Evolutionary conservation across 2,113 vertebrate species (phyloP), one percentile per base, ranked within the genome.

Genomic region (Ageneiosus marmoratus): DNA sequence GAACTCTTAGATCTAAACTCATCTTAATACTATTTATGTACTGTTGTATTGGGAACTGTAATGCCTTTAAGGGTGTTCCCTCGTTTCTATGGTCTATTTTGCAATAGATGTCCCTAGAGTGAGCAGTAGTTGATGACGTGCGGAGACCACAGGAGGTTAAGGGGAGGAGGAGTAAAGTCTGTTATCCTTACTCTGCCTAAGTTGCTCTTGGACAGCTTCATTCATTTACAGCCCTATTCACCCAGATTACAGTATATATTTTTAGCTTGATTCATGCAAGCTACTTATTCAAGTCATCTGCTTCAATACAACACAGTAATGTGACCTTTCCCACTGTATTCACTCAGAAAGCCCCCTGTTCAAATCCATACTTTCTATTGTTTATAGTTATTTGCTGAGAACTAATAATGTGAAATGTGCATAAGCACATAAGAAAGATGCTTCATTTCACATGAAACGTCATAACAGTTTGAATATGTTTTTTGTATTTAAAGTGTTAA

Each of bases 21-120:
- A 50, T 50, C 13, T 50, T 16, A 32, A 44, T 46, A 18, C 1
- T 6, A 8, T 41, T 16, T 22, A 41, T 58, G 34, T 29, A 27
- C 34, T 58, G 37, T 27, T 24, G 60, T 27, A 60, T 77, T 18
- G 67, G 92, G 90, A 88, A 88, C 91, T 90, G 88, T 85, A 27
- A 53, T 78, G 63, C 22, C 50, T 37, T n/a, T 46, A 77, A 44
- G 63, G 58, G 50, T 77, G 82, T 32, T 69, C 56, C 82, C 73
- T 20, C 1, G 27, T 82, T 72, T 84, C 63, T 27, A 79, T 72
- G 65, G 41, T 51, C 18, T 79, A 67, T 72, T 72, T 22, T 84
- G 53, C 53, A 84, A 65, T 22, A 63, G 41, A 58, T 73, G n/a
- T 84, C 67, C 75, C 79, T 69, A 41, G 32, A 84, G 77, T 72